phyloP scores from a whole-genome alignment of 2,113 vertebrate genomes.

The Pandion haliaetus region DNA sequence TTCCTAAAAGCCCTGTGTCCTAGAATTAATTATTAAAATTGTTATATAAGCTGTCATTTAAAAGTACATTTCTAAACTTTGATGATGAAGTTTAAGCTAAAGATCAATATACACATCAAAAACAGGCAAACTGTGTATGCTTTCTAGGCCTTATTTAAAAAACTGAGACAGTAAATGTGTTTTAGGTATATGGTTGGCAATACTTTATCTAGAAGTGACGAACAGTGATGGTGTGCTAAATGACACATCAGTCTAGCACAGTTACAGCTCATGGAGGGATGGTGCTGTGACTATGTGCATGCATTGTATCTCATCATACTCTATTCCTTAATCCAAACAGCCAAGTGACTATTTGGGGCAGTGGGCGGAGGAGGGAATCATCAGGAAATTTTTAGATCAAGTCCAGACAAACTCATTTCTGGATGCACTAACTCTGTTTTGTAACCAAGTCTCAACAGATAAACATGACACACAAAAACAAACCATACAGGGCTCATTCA shows the following conservation, averaged over 20 bases:
- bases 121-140: neutral
- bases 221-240: neutral
- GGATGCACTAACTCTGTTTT: too few relatives aligned
- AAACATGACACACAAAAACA: neutral
- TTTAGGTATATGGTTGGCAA: neutral
- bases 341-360: neutral
- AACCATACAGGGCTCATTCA: neutral
- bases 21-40: neutral
- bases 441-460: neutral
- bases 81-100: neutral
- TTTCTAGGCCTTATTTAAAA: neutral
- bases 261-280: neutral
- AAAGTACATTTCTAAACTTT: neutral
- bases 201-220: neutral
- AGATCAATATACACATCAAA: neutral
- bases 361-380: too few relatives aligned
- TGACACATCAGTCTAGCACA: neutral
- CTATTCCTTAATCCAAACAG: neutral
- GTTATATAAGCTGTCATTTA: neutral
- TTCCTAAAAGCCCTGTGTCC: neutral
- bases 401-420: neutral
- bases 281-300: neutral
- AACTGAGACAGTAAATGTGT: fast-evolving
- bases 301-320: neutral
- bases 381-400: neutral